Base-by-base conservation (phyloP, 2,888 invertebrate genomes). In the Sycophila texana region DNA sequence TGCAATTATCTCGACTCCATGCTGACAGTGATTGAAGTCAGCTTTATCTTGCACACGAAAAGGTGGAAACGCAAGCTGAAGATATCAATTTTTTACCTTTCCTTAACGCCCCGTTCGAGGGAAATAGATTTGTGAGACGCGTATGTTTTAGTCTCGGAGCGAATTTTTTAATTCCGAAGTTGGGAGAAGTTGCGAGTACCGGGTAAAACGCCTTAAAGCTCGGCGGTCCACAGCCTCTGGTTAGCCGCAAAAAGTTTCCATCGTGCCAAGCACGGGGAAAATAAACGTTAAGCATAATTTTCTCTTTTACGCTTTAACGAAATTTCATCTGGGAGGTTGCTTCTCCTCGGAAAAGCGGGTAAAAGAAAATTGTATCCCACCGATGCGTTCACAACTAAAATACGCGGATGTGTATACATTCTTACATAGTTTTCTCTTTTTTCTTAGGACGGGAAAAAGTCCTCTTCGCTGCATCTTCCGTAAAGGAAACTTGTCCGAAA, bases 341-440 rank as follows among this genome's bases (percentile, higher is more conserved):
- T 22, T 22, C 20, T 60, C 14, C 58, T 16, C 39, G 30, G 66
- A 20, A 10, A 60, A 63, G 51, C 53, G 12, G 53, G 20, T 55
- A 10, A 30, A 14, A 47, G 74, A 60, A 74, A 74, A 74, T 74
- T 66, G 58, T 51, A 57, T 26, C 30, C 39, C 57, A 58, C 47
- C 47, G 53, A 53, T n/a, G 26, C 51, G 14, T 20, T 67, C 22
- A n/a, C 74, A 49, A 30, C 13, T 16, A 14, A 58, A 39, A 61
- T 61, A 10, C 26, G 30, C 61, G 30, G 58, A 60, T 22, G 13
- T 51, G 13, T 51, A 53, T 53, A 60, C 16, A 60, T 22, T 14
- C 20, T 10, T 39, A n/a, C n/a, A n/a, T 39, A 10, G 7, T 39
- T 39, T 39, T 10, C 7, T 39, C 10, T 39, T 39, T 39, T 10